phyloP scores from a whole-genome alignment of 35 echinoderm and acorn worm genomes.

The Stichopus chloronotus region DNA sequence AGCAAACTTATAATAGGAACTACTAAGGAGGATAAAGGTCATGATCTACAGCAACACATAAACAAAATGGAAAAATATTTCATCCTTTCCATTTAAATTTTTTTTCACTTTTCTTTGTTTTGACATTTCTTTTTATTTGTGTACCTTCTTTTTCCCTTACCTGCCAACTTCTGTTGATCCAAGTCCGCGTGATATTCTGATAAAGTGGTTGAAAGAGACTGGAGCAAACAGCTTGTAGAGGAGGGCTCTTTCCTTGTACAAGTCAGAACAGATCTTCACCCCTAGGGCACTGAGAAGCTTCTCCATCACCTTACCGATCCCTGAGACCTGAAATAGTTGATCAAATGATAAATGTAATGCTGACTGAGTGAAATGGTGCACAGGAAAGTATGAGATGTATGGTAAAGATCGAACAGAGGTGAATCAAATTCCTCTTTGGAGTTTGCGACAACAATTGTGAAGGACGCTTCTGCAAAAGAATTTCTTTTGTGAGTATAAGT shows the following conservation, averaged over 20 bases:
- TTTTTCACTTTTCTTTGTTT: neutral
- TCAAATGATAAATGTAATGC: neutral
- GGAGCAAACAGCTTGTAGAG: slow-evolving; percentile 77
- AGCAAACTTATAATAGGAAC: neutral
- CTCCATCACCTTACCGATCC: slow-evolving; percentile 98
- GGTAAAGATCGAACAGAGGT: too few relatives aligned
- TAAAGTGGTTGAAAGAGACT: slow-evolving; percentile 86
- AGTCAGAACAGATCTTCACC: slow-evolving; percentile 80
- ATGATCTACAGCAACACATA: neutral
- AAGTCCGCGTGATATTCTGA: slow-evolving; percentile 84
- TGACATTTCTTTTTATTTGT: neutral
- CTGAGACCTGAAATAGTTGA: slow-evolving; percentile 66
- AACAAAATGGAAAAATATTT: neutral
- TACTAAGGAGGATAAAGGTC: neutral
- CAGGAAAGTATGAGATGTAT: too few relatives aligned
- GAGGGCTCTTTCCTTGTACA: slow-evolving; percentile 81
- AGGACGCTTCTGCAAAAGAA: too few relatives aligned
- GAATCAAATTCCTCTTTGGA: too few relatives aligned
- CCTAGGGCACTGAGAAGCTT: slow-evolving; percentile 78
- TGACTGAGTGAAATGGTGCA: too few relatives aligned
- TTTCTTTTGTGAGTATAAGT: too few relatives aligned
- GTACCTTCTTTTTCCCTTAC: slow-evolving; percentile 39
- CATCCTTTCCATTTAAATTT: neutral
- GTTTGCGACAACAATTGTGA: too few relatives aligned
- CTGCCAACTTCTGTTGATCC: slow-evolving; percentile 84